Evolutionary conservation across 2,113 vertebrate genomes (phyloP).

Genomic region (Trochalopteron elliotii): DNA sequence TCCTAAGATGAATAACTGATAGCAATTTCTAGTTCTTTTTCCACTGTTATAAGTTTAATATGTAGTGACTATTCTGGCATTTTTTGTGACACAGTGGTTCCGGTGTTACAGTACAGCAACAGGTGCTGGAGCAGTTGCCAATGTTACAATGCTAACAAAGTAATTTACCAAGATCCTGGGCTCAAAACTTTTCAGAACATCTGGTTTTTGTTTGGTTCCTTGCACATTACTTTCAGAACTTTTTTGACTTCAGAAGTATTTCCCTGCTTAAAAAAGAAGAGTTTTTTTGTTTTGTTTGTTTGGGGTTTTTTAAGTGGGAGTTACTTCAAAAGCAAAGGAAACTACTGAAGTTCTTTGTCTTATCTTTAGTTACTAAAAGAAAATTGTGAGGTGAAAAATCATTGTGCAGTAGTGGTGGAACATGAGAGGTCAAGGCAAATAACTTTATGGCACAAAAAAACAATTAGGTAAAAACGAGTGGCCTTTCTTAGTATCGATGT

Average conservation of each 20-base stretch:
- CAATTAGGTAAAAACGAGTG: background rate
- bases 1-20: background rate
- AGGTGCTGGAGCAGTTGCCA: background rate
- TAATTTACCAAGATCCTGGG: background rate
- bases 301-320: background rate
- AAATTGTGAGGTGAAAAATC: background rate
- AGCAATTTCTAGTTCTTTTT: background rate
- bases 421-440: background rate
- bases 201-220: background rate
- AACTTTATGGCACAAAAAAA: background rate
- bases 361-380: background rate
- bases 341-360: background rate
- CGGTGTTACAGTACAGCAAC: background rate
- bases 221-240: background rate
- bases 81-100: background rate
- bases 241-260: background rate
- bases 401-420: background rate
- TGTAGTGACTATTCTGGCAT: background rate
- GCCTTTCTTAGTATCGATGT: rapidly evolving
- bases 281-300: background rate
- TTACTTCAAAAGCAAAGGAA: background rate
- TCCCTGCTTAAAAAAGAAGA: background rate
- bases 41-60: background rate
- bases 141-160: background rate
- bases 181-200: background rate